Evolutionary conservation across 2,797 vertebrate species (phyloP), one percentile per base, ranked within the genome.

Genomic region (Natrix natrix): DNA sequence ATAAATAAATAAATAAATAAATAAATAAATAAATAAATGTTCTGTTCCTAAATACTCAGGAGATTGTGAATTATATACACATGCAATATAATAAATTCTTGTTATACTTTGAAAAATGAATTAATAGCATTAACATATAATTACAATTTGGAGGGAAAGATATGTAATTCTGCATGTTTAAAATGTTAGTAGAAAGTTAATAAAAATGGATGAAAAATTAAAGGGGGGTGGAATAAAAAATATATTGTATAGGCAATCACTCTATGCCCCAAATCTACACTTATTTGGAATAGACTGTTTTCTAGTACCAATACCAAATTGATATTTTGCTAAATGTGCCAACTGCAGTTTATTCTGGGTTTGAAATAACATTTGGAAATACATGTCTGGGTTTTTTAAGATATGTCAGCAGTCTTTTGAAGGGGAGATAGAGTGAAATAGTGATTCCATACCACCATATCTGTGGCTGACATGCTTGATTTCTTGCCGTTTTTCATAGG

Each of bases 11-110:
- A n/a, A n/a, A n/a, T n/a, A n/a, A n/a, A n/a, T n/a, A n/a, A n/a
- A n/a, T n/a, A n/a, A n/a, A n/a, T n/a, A n/a, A n/a, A n/a, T n/a
- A n/a, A n/a, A n/a, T n/a, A n/a, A n/a, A n/a, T n/a, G 11, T 43
- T 90, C 20, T 90, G 56, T 63, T 6, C 13, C 22, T 63, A 63
- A 60, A 20, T 90, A 13, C 28, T 63, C 63, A 4, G 69, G 66
- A 90, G 83, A 57, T 24, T 24, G 2, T 1, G 0, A 20, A 5
- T 2, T 2, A 0, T 0, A 59, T 52, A 1, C 0, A 37, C 0
- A n/a, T 26, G 24, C 52, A 55, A 57, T 48, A 20, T 11, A 4
- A 12, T 56, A 1, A 8, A 0, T 22, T 8, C 17, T 32, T 32
- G 32, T 48, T 55, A 52, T 7, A 13, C 74, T 6, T 12, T 86